These are phyloP conservation scores for Tolmerus cingulatus DNA, from an alignment of 2,888 invertebrate species.

Conservation along the genomic window DNA sequence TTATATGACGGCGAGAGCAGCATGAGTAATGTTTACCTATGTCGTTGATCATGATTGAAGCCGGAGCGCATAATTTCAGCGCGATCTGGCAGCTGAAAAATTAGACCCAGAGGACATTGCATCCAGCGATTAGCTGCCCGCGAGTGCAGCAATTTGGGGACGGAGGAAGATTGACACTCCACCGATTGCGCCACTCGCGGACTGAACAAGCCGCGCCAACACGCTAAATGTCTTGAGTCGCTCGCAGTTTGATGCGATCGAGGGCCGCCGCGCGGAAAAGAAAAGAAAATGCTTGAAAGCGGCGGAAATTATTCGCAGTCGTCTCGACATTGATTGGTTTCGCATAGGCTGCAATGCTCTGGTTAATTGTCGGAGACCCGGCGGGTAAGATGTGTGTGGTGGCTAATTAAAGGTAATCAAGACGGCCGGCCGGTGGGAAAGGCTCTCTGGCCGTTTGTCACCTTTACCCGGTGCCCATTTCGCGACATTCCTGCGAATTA, in stretches of 20 bases:
- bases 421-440: not conserved
- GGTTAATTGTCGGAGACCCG: constrained; percentile 22
- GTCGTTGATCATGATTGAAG: constrained; percentile 38
- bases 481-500: not conserved
- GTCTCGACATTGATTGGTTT: constrained; percentile 32
- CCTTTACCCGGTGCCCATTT: not conserved
- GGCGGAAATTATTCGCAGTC: constrained; percentile 22
- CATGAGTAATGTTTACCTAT: constrained; percentile 38
- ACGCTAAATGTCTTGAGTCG: constrained; percentile 4
- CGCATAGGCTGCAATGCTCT: not conserved
- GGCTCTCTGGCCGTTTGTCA: not conserved
- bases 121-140: constrained; percentile 6
- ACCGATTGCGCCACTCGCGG: constrained; percentile 2
- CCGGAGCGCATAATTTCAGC: constrained; percentile 12
- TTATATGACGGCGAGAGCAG: constrained; percentile 32
- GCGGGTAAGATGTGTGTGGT: constrained; percentile 15
- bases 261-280: not conserved
- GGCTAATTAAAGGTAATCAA: constrained; percentile 13
- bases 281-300: constrained; percentile 20
- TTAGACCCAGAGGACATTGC: not conserved
- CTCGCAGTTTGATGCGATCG: not conserved
- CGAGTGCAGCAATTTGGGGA: constrained; percentile 13
- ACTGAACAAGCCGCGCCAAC: constrained; percentile 6
- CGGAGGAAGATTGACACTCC: constrained; percentile 26
- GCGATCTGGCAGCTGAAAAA: constrained; percentile 9